phyloP scores from a whole-genome alignment of 2,113 vertebrate species.

The Tragulus kanchil region DNA sequence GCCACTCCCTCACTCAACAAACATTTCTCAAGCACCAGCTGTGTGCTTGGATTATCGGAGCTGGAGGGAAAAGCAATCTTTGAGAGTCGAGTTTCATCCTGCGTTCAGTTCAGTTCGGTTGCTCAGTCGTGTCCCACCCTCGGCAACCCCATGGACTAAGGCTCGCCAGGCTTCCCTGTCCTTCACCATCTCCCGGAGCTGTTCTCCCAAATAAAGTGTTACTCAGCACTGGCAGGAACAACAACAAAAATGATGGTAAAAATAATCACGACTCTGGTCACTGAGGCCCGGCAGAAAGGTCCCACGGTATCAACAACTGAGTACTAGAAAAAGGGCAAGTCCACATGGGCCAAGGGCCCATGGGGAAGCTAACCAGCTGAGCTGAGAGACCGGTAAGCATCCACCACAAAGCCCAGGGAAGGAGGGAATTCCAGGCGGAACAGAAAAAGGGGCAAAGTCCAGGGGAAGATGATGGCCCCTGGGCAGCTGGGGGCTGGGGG shows the following conservation, averaged over 20 bases:
- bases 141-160: too few species aligned
- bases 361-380: neutral
- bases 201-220: neutral
- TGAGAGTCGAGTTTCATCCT: neutral
- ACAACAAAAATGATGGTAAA: neutral
- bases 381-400: rapidly evolving
- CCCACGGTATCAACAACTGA: too few species aligned
- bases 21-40: neutral
- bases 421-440: neutral
- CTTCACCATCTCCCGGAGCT: neutral
- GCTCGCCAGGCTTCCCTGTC: too few species aligned
- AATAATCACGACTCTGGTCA: neutral
- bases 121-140: too few species aligned
- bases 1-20: neutral
- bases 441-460: neutral
- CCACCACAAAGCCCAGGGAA: neutral
- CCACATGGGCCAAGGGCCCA: too few species aligned
- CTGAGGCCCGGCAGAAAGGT: neutral
- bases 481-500: neutral
- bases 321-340: too few species aligned
- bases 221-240: neutral
- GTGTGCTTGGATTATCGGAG: neutral
- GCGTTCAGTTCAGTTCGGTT: too few species aligned
- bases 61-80: neutral
- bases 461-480: neutral